Percentiles rank a stretch among this genome's conserved stretches.
These are phyloP conservation scores for Siderastrea siderea DNA, from an alignment of 92 coral and sea anemone species.

Conservation along the genomic window DNA sequence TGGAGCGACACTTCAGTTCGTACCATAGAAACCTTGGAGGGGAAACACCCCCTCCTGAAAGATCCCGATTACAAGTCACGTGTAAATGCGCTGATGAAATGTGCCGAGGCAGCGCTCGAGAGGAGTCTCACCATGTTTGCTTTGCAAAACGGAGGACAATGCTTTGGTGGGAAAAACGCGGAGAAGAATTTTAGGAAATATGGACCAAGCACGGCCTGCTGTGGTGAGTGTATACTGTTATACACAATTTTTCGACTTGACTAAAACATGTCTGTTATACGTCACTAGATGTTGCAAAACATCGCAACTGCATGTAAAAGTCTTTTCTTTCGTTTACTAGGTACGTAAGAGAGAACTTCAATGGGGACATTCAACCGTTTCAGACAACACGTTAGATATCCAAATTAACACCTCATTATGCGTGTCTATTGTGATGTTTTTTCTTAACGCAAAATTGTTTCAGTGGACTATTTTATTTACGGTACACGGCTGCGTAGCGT, in stretches of 20 bases:
- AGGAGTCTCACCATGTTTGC: slow-evolving; percentile 80
- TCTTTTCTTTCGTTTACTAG: no score
- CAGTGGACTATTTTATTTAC: no score
- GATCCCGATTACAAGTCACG: slow-evolving; percentile 93
- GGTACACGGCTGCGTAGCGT: background rate
- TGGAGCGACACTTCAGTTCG: slow-evolving; percentile 93
- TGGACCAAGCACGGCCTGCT: slow-evolving; percentile 68
- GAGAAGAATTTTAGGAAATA: slow-evolving; percentile 70
- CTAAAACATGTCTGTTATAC: no score
- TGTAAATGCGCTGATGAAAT: slow-evolving; percentile 93
- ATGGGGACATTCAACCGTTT: no score
- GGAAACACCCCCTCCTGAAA: slow-evolving; percentile 76
- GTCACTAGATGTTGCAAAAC: no score
- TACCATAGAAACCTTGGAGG: slow-evolving; percentile 86
- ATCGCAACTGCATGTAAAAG: no score
- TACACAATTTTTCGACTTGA: no score
- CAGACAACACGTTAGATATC: no score
- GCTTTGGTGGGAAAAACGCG: slow-evolving; percentile 72
- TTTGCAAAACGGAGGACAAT: slow-evolving; percentile 96
- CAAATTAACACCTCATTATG: no score
- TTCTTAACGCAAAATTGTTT: no score
- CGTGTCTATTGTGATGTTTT: no score
- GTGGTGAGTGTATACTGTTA: slow-evolving; percentile 41
- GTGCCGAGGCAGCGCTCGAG: slow-evolving; percentile 88
- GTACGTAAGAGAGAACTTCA: no score